A percentile compares a stretch with the other conserved stretches of the same genome.
phyloP scores from a whole-genome alignment of 1,140 invertebrate species.

The Euschistus heros region DNA sequence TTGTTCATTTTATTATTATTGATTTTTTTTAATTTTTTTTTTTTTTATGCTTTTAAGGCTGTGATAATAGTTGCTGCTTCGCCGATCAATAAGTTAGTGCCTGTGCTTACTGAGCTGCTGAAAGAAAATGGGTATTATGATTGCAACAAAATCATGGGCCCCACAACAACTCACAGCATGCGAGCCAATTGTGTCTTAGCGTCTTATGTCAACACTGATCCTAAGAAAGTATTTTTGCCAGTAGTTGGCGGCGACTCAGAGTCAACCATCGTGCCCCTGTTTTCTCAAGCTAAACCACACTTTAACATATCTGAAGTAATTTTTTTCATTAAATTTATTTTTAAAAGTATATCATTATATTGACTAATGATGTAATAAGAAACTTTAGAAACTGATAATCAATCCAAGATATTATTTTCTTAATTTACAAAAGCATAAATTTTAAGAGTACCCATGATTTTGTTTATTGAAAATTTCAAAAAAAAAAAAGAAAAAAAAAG shows the following conservation, averaged over 20 bases:
- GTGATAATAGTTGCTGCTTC: constrained; percentile 20
- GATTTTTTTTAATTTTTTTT: neutral
- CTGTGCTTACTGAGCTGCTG: constrained; percentile 9
- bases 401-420: too few species aligned
- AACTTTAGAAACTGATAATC: neutral
- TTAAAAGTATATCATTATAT: neutral
- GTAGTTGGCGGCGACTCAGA: constrained; percentile 73
- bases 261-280: constrained; percentile 66
- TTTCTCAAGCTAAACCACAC: constrained; percentile 50
- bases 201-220: constrained; percentile 44
- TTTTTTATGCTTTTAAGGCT: constrained; percentile 24
- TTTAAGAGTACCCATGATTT: too few species aligned
- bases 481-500: too few species aligned
- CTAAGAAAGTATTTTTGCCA: constrained; percentile 58
- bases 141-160: constrained; percentile 60
- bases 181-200: constrained; percentile 58
- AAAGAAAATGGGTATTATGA: constrained; percentile 43
- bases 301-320: neutral
- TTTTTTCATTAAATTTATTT: neutral
- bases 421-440: too few species aligned
- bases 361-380: neutral
- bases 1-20: neutral
- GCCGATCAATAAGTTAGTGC: constrained; percentile 20
- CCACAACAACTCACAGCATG: constrained; percentile 64
- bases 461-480: too few species aligned